Base-by-base conservation (phyloP, 2,113 vertebrate species). In the Heteronetta atricapilla region DNA sequence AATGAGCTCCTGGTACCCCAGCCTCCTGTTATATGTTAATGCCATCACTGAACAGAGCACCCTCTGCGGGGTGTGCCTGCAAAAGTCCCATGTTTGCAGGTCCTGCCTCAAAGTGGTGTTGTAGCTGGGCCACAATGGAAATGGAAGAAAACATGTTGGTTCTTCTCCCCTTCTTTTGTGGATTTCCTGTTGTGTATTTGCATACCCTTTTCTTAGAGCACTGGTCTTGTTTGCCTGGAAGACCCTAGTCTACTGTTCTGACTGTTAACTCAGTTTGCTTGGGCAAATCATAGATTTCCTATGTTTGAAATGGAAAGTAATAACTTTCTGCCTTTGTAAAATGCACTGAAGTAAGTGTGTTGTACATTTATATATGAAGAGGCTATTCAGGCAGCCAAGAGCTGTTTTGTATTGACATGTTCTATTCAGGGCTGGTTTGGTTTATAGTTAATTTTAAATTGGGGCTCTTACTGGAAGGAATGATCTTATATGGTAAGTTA, bases 381-480 rank as follows among this genome's bases (percentile, higher is more conserved):
- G 69, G 59, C 58, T 52, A 33, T 84, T 88, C 48, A 89, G 88
- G 86, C 92, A 80, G 88, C 88, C 90, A 76, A 85, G 88, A 90
- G 66, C 88, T 88, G 69, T 66, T 96, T 95, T 89, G 82, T 94
- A 91, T 91, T 94, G 95, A 91, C 59, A 62, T 90, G 86, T 87
- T 88, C 80, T 70, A 10, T 87, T 92, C 63, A 46, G 33, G 69
- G 29, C 88, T 96, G 74, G 79, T 90, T 95, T 95, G 48, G 60
- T 95, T 94, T 96, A 82, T 60, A 82, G 90, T 64, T 77, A 34
- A 73, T 85, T 95, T 91, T 90, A 95, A 94, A 75, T 56, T 83
- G 67, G 88, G 52, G 58, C 82, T 67, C 60, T 89, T 90, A 91
- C 85, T 93, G 94, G 96, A 93, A 94, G 95, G 84, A 94, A 85